Base-by-base conservation (phyloP, 37 sponge, comb jelly and placozoan genomes). In the Bolinopsis microptera region DNA sequence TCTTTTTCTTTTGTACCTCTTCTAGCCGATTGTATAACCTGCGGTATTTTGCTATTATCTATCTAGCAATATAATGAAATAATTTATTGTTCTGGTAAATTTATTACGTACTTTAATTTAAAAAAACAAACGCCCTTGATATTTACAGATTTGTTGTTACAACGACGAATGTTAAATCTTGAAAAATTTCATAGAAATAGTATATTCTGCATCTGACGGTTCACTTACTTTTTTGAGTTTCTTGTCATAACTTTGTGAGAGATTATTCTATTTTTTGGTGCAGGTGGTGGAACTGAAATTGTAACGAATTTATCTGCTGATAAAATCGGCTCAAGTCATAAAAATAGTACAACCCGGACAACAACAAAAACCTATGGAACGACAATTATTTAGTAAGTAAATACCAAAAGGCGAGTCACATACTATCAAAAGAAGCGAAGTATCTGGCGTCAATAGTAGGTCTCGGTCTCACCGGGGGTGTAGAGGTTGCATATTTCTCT, bases 1-100 rank as follows among this genome's bases (percentile, higher is more conserved):
- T 86, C 90, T 41, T 86, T 30, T 86, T 86, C 61, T 86, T 86
- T 48, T 86, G 61, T 26, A 86, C 90, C 26, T 86, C 90, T 24
- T 28, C 32, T 86, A 86, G 31, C 90, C 26, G 41, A 24, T 40
- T 34, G 36, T 86, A 86, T 16, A 86, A 39, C 61, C 90, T 86
- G 90, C 5, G n/a, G n/a, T n/a, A n/a, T n/a, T n/a, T n/a, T n/a
- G n/a, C n/a, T n/a, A n/a, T n/a, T n/a, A n/a, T n/a, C n/a, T n/a
- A n/a, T n/a, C n/a, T n/a, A n/a, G n/a, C n/a, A n/a, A n/a, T n/a
- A n/a, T n/a, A n/a, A n/a, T n/a, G n/a, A n/a, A n/a, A n/a, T n/a
- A n/a, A n/a, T n/a, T n/a, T n/a, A n/a, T n/a, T n/a, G n/a, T n/a
- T n/a, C n/a, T n/a, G n/a, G n/a, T n/a, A n/a, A n/a, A n/a, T n/a